phyloP scores from a whole-genome alignment of 1,140 invertebrate species.

The Eupristina koningsbergeri region DNA sequence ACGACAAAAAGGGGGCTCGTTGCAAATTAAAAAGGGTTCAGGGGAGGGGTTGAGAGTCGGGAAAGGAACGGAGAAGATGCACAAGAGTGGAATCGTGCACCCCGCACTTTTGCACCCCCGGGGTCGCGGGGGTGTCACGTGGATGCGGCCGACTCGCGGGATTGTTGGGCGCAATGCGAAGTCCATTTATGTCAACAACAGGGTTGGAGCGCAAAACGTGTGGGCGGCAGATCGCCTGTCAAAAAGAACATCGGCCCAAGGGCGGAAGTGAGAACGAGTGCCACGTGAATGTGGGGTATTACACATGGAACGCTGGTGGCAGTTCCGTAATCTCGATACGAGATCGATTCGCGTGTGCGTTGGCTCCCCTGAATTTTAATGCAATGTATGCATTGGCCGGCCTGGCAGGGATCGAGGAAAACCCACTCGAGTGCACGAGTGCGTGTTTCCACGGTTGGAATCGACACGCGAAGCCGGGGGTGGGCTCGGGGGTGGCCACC shows the following conservation, averaged over 20 bases:
- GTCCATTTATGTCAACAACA: slow-evolving; percentile 57
- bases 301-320: neutral
- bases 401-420: slow-evolving; percentile 51
- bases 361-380: slow-evolving; percentile 59
- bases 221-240: slow-evolving; percentile 40
- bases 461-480: slow-evolving; percentile 51
- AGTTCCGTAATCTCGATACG: slow-evolving; percentile 46
- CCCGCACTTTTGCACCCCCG: too few species aligned
- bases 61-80: neutral
- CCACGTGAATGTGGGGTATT: neutral
- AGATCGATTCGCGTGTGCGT: slow-evolving; percentile 56
- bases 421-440: slow-evolving; percentile 11
- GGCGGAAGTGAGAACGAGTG: slow-evolving; percentile 43
- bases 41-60: too few species aligned
- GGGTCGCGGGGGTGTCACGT: slow-evolving; percentile 27
- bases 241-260: slow-evolving; percentile 42
- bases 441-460: slow-evolving; percentile 46
- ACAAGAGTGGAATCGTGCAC: neutral
- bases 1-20: too few species aligned
- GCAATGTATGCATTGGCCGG: slow-evolving; percentile 60
- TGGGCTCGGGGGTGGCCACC: neutral
- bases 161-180: slow-evolving; percentile 35
- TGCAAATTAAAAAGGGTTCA: too few species aligned
- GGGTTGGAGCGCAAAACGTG: slow-evolving; percentile 37
- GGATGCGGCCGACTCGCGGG: neutral